phyloP scores from a whole-genome alignment of 2,113 vertebrate species.

The Tinamus guttatus region DNA sequence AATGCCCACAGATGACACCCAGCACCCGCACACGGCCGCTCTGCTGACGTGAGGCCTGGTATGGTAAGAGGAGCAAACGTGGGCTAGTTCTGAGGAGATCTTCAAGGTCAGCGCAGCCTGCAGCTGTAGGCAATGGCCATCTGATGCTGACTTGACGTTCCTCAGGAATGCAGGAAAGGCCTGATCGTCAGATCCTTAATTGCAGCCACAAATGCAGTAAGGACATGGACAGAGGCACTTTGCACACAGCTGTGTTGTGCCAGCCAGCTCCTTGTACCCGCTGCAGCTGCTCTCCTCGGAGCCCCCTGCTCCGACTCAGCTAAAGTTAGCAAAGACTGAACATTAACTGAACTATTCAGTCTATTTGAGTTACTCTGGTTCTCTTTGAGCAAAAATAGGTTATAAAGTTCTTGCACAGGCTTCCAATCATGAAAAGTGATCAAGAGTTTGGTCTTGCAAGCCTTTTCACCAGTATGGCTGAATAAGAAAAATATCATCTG shows the following conservation, averaged over 20 bases:
- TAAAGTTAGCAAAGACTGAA: constrained; percentile 57
- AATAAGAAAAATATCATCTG: constrained; percentile 16
- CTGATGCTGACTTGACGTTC: constrained; percentile 51
- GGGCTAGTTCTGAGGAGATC: not conserved
- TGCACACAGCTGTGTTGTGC: constrained; percentile 50
- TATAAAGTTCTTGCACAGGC: not conserved
- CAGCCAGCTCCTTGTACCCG: not conserved
- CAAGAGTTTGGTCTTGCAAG: not conserved
- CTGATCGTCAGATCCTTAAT: constrained; percentile 27
- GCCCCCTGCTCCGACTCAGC: constrained; percentile 11
- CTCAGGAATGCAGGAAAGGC: not conserved
- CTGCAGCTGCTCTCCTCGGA: constrained; percentile 47
- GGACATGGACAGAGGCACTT: constrained; percentile 12
- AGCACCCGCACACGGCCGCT: not conserved
- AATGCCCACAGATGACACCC: not conserved
- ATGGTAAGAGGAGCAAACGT: not conserved
- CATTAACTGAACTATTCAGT: not conserved
- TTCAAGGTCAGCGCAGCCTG: not conserved
- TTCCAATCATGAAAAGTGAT: not conserved
- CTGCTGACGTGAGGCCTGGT: not conserved
- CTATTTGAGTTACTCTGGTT: not conserved
- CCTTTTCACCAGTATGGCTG: constrained; percentile 11
- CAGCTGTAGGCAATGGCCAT: constrained; percentile 13
- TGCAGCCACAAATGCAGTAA: not conserved
- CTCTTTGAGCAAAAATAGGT: not conserved